Evolutionary conservation across 2,113 vertebrate genomes (phyloP), one percentile per base, ranked within the genome.

Genomic region (Prinia subflava): DNA sequence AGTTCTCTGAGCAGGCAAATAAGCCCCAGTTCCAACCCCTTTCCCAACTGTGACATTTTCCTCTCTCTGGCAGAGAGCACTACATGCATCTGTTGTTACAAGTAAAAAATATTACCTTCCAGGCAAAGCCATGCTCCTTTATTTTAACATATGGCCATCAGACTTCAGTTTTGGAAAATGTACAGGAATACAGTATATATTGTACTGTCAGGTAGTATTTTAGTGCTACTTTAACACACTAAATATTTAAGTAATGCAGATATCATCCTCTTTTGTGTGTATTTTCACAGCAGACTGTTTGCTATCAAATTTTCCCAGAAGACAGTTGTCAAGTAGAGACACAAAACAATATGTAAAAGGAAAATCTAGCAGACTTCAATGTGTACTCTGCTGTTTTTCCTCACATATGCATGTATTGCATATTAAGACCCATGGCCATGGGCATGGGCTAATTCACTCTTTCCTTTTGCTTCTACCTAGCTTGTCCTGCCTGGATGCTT

Each of bases 401-500:
- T 52, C 35, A 33, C 17, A 57, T 25, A 30, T 3, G 5, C 1
- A 52, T 15, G 3, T 47, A 62, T 17, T 79, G 15, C 33, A 44
- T 31, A 64, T 44, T 55, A 50, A 59, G 49, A 68, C 2, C 4
- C 20, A 22, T 30, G 76, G 19, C 22, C 41, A 42, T 6, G 15
- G 31, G 30, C 30, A 39, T 5, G 24, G 21, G 11, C 22, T 64
- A 33, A 82, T 37, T 63, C 33, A n/a, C 11, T 67, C 24, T 20
- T 59, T 67, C 18, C 16, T 11, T 41, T 70, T 55, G 35, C 5
- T 6, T 21, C 20, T 37, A n/a, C 5, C 13, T 68, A 37, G 13
- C 11, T 47, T 53, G 7, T 33, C 18, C 5, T 25, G 15, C 4
- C 1, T 3, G 3, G 3, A 18, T 17, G 7, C 37, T 33, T 41